Conservation (phyloP, 2,888 invertebrate genomes). For the Machimus atricapillus region DNA sequence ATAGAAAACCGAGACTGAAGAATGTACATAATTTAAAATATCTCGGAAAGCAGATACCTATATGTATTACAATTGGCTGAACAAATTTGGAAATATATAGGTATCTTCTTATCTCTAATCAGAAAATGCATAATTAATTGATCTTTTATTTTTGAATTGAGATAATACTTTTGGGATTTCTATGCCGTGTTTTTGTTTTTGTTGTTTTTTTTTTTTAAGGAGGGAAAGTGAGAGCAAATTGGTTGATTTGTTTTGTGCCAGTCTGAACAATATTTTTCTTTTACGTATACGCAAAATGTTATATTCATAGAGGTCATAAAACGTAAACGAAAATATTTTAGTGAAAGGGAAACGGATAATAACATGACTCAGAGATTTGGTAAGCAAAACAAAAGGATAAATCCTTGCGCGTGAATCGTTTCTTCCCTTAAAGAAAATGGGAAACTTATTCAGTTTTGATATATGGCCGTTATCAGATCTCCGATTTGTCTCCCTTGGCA, state of each 20-base stretch:
- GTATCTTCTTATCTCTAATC: no score
- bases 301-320: background rate
- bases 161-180: no score
- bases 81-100: no score
- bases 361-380: background rate
- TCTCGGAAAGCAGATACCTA: no score
- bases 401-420: background rate
- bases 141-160: no score
- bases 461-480: background rate
- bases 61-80: no score
- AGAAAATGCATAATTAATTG: no score
- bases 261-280: background rate
- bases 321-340: background rate
- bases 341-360: background rate
- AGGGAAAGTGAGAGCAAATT: background rate
- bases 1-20: no score
- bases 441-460: constrained; percentile 25
- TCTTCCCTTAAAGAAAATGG: background rate
- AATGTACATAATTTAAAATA: no score
- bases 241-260: background rate
- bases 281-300: background rate
- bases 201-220: background rate
- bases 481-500: constrained; percentile 24
- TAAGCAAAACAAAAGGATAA: constrained; percentile 24
- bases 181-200: background rate